Evolutionary conservation across 2,888 invertebrate genomes (phyloP).

Genomic region (Matsumyia berberina): DNA sequence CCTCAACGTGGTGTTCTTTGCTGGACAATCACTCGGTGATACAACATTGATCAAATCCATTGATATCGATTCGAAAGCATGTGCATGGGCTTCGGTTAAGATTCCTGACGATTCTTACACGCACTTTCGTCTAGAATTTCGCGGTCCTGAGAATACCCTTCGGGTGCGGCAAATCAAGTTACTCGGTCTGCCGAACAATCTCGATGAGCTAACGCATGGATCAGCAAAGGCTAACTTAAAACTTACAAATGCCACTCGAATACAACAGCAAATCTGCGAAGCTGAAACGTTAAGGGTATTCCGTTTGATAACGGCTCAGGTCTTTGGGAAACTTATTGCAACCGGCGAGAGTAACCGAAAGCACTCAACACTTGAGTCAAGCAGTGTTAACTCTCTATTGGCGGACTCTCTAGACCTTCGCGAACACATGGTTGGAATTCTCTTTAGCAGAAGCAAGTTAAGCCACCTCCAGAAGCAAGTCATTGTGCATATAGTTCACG

Average conservation of each 20-base stretch:
- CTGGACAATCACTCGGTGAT: slow-evolving; percentile 93
- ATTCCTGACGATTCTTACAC: slow-evolving; percentile 87
- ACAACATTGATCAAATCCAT: slow-evolving; percentile 91
- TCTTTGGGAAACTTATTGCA: slow-evolving; percentile 94
- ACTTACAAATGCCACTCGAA: slow-evolving; percentile 83
- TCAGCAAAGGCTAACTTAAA: slow-evolving; percentile 80
- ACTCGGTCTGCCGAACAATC: slow-evolving; percentile 86
- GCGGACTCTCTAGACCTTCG: slow-evolving; percentile 89
- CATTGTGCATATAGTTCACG: slow-evolving; percentile 94
- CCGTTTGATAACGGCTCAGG: slow-evolving; percentile 92
- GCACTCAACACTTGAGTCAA: slow-evolving; percentile 81
- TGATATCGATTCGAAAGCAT: slow-evolving; percentile 93
- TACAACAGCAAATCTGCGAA: slow-evolving; percentile 95
- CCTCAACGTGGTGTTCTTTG: slow-evolving; percentile 92
- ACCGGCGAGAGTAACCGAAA: slow-evolving; percentile 77
- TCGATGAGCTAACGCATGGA: slow-evolving; percentile 71
- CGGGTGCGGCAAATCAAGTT: slow-evolving; percentile 93
- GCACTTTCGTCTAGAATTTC: slow-evolving; percentile 92
- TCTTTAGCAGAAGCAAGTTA: slow-evolving; percentile 96
- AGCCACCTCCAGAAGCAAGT: slow-evolving; percentile 97
- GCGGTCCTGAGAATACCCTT: slow-evolving; percentile 95
- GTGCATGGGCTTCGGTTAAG: slow-evolving; percentile 96
- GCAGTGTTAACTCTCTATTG: slow-evolving; percentile 81
- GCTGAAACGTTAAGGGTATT: slow-evolving; percentile 96
- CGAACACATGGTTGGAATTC: slow-evolving; percentile 98